A percentile compares a stretch with the other conserved stretches of the same genome.
phyloP scores from a whole-genome alignment of 1,140 invertebrate genomes.

The Grapholita molesta region DNA sequence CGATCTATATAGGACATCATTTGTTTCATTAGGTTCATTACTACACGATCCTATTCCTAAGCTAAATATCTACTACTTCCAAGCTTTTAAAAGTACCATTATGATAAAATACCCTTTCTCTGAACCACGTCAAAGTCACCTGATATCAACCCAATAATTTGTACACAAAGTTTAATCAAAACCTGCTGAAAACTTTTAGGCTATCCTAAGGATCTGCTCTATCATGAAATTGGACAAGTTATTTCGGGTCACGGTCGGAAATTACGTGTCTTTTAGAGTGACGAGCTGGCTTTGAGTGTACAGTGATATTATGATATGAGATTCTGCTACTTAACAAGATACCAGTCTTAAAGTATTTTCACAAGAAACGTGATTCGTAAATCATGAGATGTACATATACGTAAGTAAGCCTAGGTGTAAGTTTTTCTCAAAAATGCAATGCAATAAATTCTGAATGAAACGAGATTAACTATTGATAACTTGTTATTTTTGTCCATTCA shows the following conservation, averaged over 20 bases:
- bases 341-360: too few species aligned
- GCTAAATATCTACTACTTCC: too few species aligned
- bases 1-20: too few species aligned
- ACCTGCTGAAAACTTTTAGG: not conserved
- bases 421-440: too few species aligned
- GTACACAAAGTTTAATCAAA: conserved; percentile 1
- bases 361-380: too few species aligned
- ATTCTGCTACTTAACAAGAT: not conserved
- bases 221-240: not conserved
- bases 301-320: not conserved
- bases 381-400: too few species aligned
- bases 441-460: too few species aligned
- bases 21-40: too few species aligned
- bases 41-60: too few species aligned
- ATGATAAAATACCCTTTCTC: not conserved
- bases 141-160: not conserved
- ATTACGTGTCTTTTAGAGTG: conserved; percentile 4
- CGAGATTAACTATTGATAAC: too few species aligned
- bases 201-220: not conserved
- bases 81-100: not conserved
- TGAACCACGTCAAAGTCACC: not conserved
- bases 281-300: not conserved
- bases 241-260: not conserved
- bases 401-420: too few species aligned
- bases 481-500: too few species aligned